These are phyloP conservation scores for Carterocephalus palaemon DNA, from an alignment of 2,888 invertebrate species.

Conservation along the genomic window DNA sequence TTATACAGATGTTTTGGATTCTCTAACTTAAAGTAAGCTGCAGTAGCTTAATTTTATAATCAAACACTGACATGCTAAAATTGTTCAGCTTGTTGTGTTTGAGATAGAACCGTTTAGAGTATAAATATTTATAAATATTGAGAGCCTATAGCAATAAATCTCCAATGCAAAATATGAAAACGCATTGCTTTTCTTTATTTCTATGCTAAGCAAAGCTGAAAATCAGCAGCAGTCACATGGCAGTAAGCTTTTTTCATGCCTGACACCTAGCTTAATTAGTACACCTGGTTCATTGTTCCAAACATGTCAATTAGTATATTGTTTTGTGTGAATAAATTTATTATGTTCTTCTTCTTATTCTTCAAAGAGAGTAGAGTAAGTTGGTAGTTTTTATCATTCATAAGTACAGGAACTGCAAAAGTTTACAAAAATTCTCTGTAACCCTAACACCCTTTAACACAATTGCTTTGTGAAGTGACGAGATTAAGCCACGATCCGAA, in stretches of 20 bases:
- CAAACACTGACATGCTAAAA: conserved; percentile 6
- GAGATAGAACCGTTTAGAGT: too few relatives aligned
- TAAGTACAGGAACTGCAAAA: too few relatives aligned
- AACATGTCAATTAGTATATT: too few relatives aligned
- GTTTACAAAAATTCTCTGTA: not conserved
- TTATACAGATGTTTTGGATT: conserved; percentile 70
- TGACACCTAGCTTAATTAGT: not conserved
- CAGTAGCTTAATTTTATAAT: conserved; percentile 29
- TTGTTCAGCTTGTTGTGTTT: not conserved
- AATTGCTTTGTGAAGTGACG: conserved; percentile 43
- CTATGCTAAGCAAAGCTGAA: not conserved
- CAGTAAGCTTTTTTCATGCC: not conserved
- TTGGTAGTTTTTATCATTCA: too few relatives aligned
- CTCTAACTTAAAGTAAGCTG: conserved; percentile 17
- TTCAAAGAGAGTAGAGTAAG: too few relatives aligned
- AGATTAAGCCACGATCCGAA: conserved; percentile 59
- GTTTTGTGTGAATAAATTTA: too few relatives aligned
- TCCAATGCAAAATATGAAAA: too few relatives aligned
- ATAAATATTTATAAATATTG: too few relatives aligned
- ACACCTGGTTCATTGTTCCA: too few relatives aligned
- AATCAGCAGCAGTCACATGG: too few relatives aligned
- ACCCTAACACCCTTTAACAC: conserved; percentile 48
- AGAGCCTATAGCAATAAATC: too few relatives aligned
- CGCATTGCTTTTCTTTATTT: not conserved
- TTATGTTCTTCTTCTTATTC: too few relatives aligned